Conservation (phyloP, 2,797 vertebrate species). For the Ctenosaura bakeri region DNA sequence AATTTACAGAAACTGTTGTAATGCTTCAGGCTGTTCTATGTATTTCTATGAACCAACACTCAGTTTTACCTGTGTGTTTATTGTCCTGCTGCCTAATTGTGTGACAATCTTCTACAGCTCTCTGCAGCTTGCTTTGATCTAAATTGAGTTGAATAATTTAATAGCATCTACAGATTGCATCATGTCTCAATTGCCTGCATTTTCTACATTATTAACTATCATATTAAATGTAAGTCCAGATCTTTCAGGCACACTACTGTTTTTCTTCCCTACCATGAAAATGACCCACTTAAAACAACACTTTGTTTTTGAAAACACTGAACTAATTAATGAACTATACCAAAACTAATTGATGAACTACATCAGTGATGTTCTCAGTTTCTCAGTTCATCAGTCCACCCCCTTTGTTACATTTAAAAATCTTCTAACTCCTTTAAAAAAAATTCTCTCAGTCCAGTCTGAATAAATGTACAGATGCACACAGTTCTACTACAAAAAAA, state of each 20-base stretch:
- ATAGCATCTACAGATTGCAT: slow-evolving; percentile 34
- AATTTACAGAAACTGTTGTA: background rate
- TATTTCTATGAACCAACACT: background rate
- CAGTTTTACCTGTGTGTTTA: slow-evolving; percentile 14
- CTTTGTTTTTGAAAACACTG: background rate
- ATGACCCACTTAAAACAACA: slow-evolving; percentile 1
- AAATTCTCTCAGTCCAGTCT: background rate
- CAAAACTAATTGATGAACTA: background rate
- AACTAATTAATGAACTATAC: slow-evolving; percentile 2
- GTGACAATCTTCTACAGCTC: slow-evolving; percentile 6
- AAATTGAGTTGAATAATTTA: slow-evolving; percentile 46
- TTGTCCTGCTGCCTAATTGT: slow-evolving; percentile 16
- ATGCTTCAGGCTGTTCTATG: background rate
- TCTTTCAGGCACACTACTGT: background rate
- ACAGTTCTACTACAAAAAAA: too few relatives aligned
- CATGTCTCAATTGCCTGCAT: slow-evolving; percentile 27
- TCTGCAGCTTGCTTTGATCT: slow-evolving; percentile 31
- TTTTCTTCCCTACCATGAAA: background rate
- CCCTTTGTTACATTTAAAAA: background rate
- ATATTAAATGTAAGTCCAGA: slow-evolving; percentile 22
- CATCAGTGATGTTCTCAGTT: background rate
- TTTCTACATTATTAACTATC: slow-evolving; percentile 34
- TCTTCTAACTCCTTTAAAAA: background rate
- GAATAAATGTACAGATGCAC: background rate
- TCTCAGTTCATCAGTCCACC: background rate